Conservation (phyloP, 2,113 vertebrate species). For the Rhizomys pruinosus region DNA sequence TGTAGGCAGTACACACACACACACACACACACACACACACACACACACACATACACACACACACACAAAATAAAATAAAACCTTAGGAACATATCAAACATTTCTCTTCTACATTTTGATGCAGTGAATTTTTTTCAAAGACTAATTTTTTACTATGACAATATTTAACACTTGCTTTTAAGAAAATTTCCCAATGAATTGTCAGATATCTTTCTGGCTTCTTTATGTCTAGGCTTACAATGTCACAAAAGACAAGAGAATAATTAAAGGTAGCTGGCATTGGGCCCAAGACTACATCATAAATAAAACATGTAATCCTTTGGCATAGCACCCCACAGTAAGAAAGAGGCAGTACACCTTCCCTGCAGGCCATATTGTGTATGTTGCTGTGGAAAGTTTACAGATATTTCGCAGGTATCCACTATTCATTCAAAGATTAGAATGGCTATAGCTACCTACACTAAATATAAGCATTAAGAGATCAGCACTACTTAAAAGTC, state of each 20-base stretch:
- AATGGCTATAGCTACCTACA: neutral
- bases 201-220: conserved; percentile 39
- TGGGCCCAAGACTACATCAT: neutral
- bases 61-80: too few relatives aligned
- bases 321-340: too few relatives aligned
- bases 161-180: conserved; percentile 26
- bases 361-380: neutral
- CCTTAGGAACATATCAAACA: neutral
- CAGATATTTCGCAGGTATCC: neutral
- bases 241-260: neutral
- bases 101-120: conserved; percentile 13
- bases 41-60: too few relatives aligned
- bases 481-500: neutral
- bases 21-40: too few relatives aligned
- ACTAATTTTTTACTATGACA: conserved; percentile 75
- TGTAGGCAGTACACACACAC: too few relatives aligned
- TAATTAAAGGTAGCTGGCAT: neutral
- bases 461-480: neutral
- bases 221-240: neutral
- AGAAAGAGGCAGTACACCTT: neutral
- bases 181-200: conserved; percentile 49
- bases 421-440: neutral
- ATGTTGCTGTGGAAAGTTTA: neutral
- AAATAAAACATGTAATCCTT: neutral
- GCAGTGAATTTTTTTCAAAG: neutral